phyloP scores from a whole-genome alignment of 2,888 invertebrate species.

The Lymantria dispar region DNA sequence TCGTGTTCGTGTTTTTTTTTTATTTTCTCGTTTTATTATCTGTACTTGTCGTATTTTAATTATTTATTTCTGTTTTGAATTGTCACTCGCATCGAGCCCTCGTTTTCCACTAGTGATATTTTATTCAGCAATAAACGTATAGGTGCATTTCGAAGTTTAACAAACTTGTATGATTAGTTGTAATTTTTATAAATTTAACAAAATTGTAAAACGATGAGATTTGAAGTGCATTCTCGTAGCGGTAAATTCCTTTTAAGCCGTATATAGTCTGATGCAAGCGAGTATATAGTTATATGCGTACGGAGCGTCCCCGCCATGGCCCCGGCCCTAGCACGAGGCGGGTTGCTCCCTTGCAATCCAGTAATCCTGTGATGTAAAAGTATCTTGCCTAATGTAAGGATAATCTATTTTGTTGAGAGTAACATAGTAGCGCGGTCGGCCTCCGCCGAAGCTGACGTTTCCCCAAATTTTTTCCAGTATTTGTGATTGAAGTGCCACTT shows the following conservation, averaged over 20 bases:
- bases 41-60: conserved; percentile 68
- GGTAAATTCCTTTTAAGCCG: conserved; percentile 76
- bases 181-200: conserved; percentile 73
- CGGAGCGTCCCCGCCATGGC: conserved; percentile 20
- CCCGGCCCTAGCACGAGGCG: conserved; percentile 23
- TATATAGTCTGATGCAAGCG: conserved; percentile 72
- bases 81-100: conserved; percentile 72
- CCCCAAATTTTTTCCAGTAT: conserved; percentile 87
- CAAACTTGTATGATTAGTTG: conserved; percentile 71
- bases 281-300: conserved; percentile 45
- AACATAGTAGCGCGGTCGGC: conserved; percentile 57
- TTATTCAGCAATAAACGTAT: conserved; percentile 78
- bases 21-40: conserved; percentile 67
- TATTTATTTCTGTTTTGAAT: conserved; percentile 76
- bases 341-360: conserved; percentile 48
- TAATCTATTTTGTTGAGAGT: conserved; percentile 72
- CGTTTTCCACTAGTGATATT: conserved; percentile 82
- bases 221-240: conserved; percentile 81
- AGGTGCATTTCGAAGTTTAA: conserved; percentile 72
- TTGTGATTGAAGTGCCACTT: conserved; percentile 91
- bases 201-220: conserved; percentile 78
- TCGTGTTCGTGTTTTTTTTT: conserved; percentile 71
- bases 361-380: conserved; percentile 70
- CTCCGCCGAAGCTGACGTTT: conserved; percentile 77
- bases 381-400: conserved; percentile 78